Base-by-base conservation (phyloP, 2,113 vertebrate genomes). In the Phrynocephalus versicolor region DNA sequence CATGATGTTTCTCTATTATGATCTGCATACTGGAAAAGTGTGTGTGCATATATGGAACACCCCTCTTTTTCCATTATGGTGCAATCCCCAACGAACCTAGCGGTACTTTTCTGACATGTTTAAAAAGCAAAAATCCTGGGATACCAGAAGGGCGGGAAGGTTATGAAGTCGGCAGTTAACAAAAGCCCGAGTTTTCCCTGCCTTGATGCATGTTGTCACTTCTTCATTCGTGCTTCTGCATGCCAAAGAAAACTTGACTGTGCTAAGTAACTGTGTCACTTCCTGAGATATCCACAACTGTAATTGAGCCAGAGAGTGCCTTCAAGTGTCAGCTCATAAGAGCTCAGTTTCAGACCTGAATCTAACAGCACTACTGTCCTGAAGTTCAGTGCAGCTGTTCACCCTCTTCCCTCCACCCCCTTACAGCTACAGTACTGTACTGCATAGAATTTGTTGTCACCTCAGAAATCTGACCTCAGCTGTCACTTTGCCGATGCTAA, bases 391-490 rank as follows among this genome's bases (percentile, higher is more conserved):
- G 4, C 33, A 64, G 41, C 55, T 27, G 13, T 16, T 65, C 1
- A 85, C 18, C 39, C 80, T 41, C 25, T 13, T 58, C 69, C 6
- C 80, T 70, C 83, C 62, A 7, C 41, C 37, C 62, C 82, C 41
- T 45, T 2, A 37, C 2, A 1, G 41, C 88, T 30, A 18, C 0
- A 0, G 45, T 0, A 0, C 0, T 51, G 86, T 0, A 3, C 62
- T 84, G 70, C 69, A 78, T 2, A 0, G 45, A 51, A 2, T 4
- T 57, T 88, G 87, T 88, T 88, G 79, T 57, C 87, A 6, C 87
- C 87, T 87, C 39, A 23, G 81, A 88, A 79, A 58, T 81, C n/a
- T 14, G 65, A 67, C 71, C 15, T 0, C 88, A 89, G 71, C 83
- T 45, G 79, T 55, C 81, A 75, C 70, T 2, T 27, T 30, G 62